Conservation (phyloP, 2,113 vertebrate species). For the Hymenochirus boettgeri region DNA sequence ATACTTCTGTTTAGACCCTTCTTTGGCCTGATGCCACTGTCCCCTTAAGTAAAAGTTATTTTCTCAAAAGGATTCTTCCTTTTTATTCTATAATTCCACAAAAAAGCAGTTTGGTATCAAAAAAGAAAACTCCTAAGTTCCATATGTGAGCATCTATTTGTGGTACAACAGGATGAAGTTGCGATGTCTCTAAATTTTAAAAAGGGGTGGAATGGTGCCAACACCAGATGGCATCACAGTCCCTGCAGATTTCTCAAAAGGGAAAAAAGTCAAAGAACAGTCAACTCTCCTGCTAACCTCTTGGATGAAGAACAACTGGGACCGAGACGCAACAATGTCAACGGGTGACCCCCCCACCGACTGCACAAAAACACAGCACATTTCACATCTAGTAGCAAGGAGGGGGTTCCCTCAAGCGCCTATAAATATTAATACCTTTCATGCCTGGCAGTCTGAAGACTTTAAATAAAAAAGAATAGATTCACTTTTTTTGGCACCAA, state of each 20-base stretch:
- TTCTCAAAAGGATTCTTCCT: too few species aligned
- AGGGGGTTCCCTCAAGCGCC: conserved; percentile 14
- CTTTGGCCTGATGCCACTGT: too few species aligned
- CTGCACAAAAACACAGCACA: conserved; percentile 13
- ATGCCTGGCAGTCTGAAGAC: neutral
- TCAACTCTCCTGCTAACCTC: conserved; percentile 29
- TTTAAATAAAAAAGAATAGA: conserved; percentile 23
- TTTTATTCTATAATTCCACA: neutral
- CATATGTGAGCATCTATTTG: conserved; percentile 41
- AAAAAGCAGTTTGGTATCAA: conserved; percentile 12
- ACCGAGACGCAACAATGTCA: conserved; percentile 8
- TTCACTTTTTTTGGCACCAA: conserved; percentile 16
- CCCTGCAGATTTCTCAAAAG: conserved; percentile 37
- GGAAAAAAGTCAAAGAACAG: conserved; percentile 32
- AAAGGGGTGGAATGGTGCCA: conserved; percentile 37
- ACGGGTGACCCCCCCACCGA: conserved; percentile 33
- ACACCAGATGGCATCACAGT: conserved; percentile 34
- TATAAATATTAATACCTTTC: conserved; percentile 33
- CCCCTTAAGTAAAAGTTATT: too few species aligned
- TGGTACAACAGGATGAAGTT: conserved; percentile 36
- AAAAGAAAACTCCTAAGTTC: conserved; percentile 14
- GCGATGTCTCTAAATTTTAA: conserved; percentile 20
- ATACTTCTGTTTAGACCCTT: too few species aligned
- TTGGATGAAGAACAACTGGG: conserved; percentile 18
- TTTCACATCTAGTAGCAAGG: conserved; percentile 8